These are phyloP conservation scores for Masticophis lateralis DNA, from an alignment of 2,797 vertebrate genomes.

Conservation along the genomic window DNA sequence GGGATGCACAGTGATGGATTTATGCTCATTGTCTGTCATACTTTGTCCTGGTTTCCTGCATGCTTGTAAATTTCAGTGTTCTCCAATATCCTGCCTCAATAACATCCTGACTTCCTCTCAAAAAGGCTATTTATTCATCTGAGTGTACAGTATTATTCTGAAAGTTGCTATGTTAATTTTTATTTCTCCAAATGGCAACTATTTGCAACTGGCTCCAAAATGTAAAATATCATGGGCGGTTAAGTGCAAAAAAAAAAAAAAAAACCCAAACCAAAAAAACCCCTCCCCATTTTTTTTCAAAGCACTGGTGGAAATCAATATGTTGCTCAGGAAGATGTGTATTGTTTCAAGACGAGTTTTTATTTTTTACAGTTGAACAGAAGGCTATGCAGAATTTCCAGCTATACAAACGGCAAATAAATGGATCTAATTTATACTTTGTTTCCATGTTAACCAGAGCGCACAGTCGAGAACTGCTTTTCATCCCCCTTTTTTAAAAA, in stretches of 20 bases:
- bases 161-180: neutral
- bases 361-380: conserved; percentile 5
- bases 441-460: conserved; percentile 9
- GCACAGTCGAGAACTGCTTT: neutral
- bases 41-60: neutral
- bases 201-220: conserved; percentile 1
- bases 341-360: neutral
- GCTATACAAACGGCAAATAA: neutral
- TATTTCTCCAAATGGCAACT: conserved; percentile 20
- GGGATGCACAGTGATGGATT: neutral
- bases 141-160: conserved; percentile 1
- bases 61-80: neutral
- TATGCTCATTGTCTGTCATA: neutral
- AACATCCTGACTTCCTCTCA: neutral
- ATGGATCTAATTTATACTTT: conserved; percentile 16
- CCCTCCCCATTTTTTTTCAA: neutral
- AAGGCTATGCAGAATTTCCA: conserved; percentile 19
- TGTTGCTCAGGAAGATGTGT: conserved; percentile 2
- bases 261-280: no score
- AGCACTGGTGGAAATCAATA: conserved; percentile 8
- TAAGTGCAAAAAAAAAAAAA: neutral
- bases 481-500: neutral
- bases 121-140: conserved; percentile 22
- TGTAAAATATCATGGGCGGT: neutral
- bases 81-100: neutral